phyloP scores from a whole-genome alignment of 2,888 invertebrate genomes.

The Drosophila anomelani region DNA sequence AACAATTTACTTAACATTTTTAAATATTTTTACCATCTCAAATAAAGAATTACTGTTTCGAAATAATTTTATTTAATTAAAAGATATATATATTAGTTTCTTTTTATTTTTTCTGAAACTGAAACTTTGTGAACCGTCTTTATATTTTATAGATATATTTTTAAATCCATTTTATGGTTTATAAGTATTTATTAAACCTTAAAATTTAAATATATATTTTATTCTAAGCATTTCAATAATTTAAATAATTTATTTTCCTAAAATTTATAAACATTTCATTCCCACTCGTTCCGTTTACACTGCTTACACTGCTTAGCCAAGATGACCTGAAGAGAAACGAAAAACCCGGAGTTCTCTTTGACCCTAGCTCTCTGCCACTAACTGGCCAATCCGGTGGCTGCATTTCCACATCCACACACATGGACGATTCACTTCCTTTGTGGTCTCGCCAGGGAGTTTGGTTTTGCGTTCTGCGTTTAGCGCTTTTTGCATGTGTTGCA shows the following conservation, averaged over 20 bases:
- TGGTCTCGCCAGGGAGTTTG: conserved; percentile 63
- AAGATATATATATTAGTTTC: too few relatives aligned
- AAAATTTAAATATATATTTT: too few relatives aligned
- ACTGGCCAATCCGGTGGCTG: conserved; percentile 70
- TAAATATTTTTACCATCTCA: neutral
- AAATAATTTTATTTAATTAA: neutral
- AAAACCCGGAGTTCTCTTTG: conserved; percentile 41
- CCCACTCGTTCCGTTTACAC: conserved; percentile 8
- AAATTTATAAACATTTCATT: neutral
- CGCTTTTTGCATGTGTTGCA: conserved; percentile 14
- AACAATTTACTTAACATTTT: neutral
- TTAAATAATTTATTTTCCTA: neutral
- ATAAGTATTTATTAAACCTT: too few relatives aligned
- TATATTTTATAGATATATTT: too few relatives aligned
- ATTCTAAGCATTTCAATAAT: too few relatives aligned
- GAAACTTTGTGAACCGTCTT: too few relatives aligned
- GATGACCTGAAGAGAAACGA: conserved; percentile 42
- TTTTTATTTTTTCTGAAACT: too few relatives aligned
- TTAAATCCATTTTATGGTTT: too few relatives aligned
- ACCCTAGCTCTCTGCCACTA: neutral
- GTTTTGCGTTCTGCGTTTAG: conserved; percentile 26
- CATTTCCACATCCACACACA: conserved; percentile 39
- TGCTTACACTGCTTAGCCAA: conserved; percentile 30
- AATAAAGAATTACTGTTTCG: neutral
- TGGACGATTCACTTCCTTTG: conserved; percentile 68